Evolutionary conservation across 2,113 vertebrate species (phyloP).

Genomic region (Pseudorectes ferrugineus): DNA sequence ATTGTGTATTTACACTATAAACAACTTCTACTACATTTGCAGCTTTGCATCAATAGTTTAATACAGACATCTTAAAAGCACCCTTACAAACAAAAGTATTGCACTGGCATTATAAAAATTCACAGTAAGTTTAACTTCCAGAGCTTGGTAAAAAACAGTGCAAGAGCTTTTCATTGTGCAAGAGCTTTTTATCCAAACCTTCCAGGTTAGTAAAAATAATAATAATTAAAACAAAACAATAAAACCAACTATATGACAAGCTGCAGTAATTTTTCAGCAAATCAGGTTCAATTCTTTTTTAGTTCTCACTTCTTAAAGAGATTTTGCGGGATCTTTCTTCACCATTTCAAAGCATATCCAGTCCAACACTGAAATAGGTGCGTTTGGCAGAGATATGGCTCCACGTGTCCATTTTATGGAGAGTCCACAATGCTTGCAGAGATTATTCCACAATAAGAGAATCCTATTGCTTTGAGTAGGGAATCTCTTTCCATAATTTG

Average conservation of each 20-base stretch:
- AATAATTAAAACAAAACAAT: neutral
- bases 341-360: neutral
- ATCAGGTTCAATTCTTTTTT: neutral
- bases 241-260: neutral
- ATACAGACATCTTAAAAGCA: constrained; percentile 5
- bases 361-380: neutral
- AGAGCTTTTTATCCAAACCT: constrained; percentile 25
- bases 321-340: neutral
- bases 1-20: constrained; percentile 29
- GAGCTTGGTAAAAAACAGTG: constrained; percentile 30
- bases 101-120: constrained; percentile 49
- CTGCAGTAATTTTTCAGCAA: neutral
- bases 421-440: neutral
- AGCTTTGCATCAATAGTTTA: neutral
- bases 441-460: neutral
- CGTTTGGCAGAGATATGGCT: neutral
- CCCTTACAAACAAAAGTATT: constrained; percentile 53
- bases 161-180: constrained; percentile 30
- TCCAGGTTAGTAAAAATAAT: neutral
- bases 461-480: neutral
- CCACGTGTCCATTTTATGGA: neutral
- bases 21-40: neutral
- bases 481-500: neutral
- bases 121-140: constrained; percentile 36
- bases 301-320: neutral